These are phyloP conservation scores for Thalassarche chlororhynchos DNA, from an alignment of 2,113 vertebrate genomes.

Conservation along the genomic window DNA sequence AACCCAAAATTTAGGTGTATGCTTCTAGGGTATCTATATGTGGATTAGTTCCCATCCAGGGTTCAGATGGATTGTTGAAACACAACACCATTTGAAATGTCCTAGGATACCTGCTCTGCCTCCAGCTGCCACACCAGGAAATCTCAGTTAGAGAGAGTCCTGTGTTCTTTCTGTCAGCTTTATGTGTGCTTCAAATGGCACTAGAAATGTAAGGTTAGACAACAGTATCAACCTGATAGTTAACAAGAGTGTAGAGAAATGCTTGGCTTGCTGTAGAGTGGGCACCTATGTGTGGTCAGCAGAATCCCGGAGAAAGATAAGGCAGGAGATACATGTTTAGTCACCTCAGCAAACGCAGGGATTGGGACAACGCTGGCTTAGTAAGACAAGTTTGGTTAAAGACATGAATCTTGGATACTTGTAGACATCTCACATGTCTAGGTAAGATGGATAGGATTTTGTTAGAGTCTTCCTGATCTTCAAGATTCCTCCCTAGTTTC, in stretches of 20 bases:
- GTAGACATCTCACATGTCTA: neutral
- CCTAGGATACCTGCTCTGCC: neutral
- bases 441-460: neutral
- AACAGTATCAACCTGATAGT: neutral
- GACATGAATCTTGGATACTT: neutral
- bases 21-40: neutral
- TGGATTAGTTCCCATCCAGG: neutral
- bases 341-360: neutral
- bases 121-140: neutral
- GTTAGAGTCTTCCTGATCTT: neutral
- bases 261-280: neutral
- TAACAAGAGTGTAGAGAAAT: neutral
- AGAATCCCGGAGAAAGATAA: neutral
- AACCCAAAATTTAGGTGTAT: neutral
- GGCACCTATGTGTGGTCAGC: neutral
- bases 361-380: accelerated
- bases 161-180: neutral
- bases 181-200: neutral
- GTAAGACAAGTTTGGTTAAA: neutral
- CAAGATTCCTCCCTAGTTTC: neutral
- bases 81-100: neutral
- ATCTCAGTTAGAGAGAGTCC: neutral
- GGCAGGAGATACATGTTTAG: neutral
- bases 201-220: neutral
- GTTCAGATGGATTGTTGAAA: neutral